Evolutionary conservation across 2,113 vertebrate species (phyloP).

Genomic region (Dasyprocta punctata): DNA sequence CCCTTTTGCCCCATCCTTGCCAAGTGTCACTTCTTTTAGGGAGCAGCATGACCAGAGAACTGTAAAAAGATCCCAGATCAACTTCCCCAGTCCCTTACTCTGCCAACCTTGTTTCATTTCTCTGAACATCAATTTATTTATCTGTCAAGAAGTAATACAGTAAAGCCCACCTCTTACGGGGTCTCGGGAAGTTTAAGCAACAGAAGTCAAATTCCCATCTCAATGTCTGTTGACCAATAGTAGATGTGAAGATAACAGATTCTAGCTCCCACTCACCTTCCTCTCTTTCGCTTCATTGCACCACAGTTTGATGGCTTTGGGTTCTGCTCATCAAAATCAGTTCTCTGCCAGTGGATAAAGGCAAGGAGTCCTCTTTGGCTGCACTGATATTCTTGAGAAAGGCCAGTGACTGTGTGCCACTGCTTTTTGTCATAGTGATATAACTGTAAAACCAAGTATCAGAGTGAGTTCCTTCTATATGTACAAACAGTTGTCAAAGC

Average conservation of each 20-base stretch:
- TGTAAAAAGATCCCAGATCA: neutral
- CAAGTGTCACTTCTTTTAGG: neutral
- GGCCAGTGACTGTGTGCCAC: neutral
- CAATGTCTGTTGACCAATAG: neutral
- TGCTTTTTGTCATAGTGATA: neutral
- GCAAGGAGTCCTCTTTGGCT: neutral
- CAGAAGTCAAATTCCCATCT: neutral
- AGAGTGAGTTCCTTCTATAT: neutral
- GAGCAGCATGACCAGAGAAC: neutral
- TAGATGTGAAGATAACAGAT: too few relatives aligned
- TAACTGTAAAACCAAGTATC: neutral
- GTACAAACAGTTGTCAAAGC: neutral
- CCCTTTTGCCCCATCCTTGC: neutral
- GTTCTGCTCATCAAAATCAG: neutral
- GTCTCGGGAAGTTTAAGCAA: neutral
- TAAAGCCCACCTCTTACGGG: neutral
- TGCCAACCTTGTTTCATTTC: neutral
- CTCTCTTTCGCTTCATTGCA: neutral
- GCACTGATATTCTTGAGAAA: neutral
- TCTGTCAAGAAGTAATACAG: neutral
- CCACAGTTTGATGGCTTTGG: neutral
- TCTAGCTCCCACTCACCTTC: neutral
- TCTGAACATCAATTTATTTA: neutral
- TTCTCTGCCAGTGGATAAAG: slow-evolving; percentile 9
- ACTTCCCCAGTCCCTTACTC: neutral